These are phyloP conservation scores for Athalia cordata DNA, from an alignment of 2,888 invertebrate species.

Conservation along the genomic window DNA sequence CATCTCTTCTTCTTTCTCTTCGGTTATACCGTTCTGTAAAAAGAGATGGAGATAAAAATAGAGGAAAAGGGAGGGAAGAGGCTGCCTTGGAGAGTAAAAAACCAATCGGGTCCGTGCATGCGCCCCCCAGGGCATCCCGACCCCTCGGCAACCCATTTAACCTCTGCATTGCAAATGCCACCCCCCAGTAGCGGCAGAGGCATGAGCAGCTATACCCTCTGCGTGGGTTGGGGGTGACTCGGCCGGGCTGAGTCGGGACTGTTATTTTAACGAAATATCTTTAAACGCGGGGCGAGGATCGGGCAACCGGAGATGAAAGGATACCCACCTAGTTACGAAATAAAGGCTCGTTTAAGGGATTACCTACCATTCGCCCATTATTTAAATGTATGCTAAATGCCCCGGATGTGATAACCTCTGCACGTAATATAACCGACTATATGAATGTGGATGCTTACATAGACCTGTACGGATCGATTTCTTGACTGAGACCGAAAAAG, in stretches of 20 bases:
- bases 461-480: neutral
- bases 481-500: too few species aligned
- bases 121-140: slow-evolving; percentile 49
- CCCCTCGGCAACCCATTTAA: slow-evolving; percentile 69
- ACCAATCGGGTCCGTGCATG: slow-evolving; percentile 51
- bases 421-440: slow-evolving; percentile 52
- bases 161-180: slow-evolving; percentile 74
- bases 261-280: slow-evolving; percentile 74
- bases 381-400: slow-evolving; percentile 74
- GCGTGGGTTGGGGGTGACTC: slow-evolving; percentile 44
- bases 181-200: slow-evolving; percentile 61
- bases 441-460: neutral
- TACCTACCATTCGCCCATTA: slow-evolving; percentile 69
- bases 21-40: slow-evolving; percentile 46
- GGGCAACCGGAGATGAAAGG: slow-evolving; percentile 69
- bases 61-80: slow-evolving; percentile 23
- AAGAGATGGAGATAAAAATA: slow-evolving; percentile 43
- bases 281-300: slow-evolving; percentile 64
- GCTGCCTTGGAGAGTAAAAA: slow-evolving; percentile 48
- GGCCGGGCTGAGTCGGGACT: slow-evolving; percentile 64
- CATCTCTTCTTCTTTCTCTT: slow-evolving; percentile 49
- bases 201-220: slow-evolving; percentile 34
- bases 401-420: slow-evolving; percentile 69
- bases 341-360: slow-evolving; percentile 73
- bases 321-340: slow-evolving; percentile 70